Evolutionary conservation across 2,113 vertebrate species (phyloP), one percentile per base, ranked within the genome.

Genomic region (Pungitius pungitius): DNA sequence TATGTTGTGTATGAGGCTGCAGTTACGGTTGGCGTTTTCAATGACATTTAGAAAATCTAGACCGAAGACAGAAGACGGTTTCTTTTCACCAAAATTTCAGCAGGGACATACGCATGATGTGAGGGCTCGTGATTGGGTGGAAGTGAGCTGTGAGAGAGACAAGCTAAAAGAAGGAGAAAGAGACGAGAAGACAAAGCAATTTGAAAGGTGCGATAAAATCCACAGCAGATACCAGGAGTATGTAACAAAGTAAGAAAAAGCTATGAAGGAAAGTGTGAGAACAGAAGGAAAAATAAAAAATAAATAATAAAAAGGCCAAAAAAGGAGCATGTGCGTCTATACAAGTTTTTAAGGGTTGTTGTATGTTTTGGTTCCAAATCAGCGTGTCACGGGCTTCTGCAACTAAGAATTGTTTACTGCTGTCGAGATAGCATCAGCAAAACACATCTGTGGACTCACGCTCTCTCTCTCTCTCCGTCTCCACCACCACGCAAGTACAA

Each of bases 361-460:
- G 26, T 43, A 39, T 66, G 80, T 75, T 85, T 75, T 47, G 60
- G 80, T 75, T 70, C 56, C 82, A 30, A 57, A 81, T 69, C 77
- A 45, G 13, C 37, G 5, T 77, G 77, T 82, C 40, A 59, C 66
- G 54, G 65, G 78, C 74, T 81, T 84, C 70, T 79, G 77, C 65
- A 76, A 82, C 80, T 69, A 75, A 81, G 76, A 84, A 67, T 88
- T 92, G 89, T 92, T 91, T 92, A 90, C 82, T 77, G 79, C 56
- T 30, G 63, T 71, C 37, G 20, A 61, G 91, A 92, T 92, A 91
- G 70, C 83, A 92, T 91, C 89, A 81, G 79, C 51, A 92, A 91
- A 93, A 93, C 92, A 93, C 75, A 78, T 67, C 66, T 72, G 45
- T 65, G 77, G 67, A 89, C 87, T 87, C 89, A 93, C 87, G 91